Evolutionary conservation across 92 coral and sea anemone genomes (phyloP), one percentile per base, ranked within the genome.

Genomic region (Porites lobata): DNA sequence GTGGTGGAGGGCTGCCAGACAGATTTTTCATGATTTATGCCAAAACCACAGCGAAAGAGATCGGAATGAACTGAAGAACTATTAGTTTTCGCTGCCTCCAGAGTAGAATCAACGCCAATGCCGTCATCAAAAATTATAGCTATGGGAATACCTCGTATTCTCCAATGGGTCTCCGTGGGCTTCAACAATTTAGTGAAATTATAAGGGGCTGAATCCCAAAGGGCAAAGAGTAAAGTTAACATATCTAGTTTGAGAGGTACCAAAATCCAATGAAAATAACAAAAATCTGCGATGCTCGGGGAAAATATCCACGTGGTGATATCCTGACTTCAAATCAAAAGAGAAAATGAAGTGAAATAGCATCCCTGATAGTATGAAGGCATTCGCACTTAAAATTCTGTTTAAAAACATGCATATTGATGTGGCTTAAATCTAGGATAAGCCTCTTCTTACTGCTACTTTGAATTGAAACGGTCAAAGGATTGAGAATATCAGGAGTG

Each of bases 121-220:
- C 77, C 77, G 20, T 38, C 77, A 14, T 72, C 77, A 47, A 43
- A 72, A 15, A 72, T 15, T 6, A 72, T 72, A 43, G 77, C 77
- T 38, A 72, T 32, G 6, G 77, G 77, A 32, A 72, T 72, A n/a
- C 77, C 58, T 32, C 7, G 77, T 6, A 21, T 12, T 26, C 57
- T 72, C 77, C 77, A 72, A 50, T 38, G 57, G 8, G 59, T 47
- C 50, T 72, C 77, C 77, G n/a, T 38, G 4, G 91, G 94, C 52
- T 91, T 81, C n/a, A 87, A 32, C 22, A 81, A 82, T 57, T 86
- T 90, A 1, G 93, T 38, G 87, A 54, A 90, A 90, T 22, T 62
- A 76, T 43, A 63, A 57, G 2, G 86, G 74, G 20, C 68, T 76
- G 17, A 13, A 10, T 61, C 9, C 73, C 54, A 56, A 82, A 56